Percentiles rank a stretch among this genome's conserved stretches.
Conservation (phyloP, 2,113 vertebrate genomes). For the Trochalopteron elliotii region DNA sequence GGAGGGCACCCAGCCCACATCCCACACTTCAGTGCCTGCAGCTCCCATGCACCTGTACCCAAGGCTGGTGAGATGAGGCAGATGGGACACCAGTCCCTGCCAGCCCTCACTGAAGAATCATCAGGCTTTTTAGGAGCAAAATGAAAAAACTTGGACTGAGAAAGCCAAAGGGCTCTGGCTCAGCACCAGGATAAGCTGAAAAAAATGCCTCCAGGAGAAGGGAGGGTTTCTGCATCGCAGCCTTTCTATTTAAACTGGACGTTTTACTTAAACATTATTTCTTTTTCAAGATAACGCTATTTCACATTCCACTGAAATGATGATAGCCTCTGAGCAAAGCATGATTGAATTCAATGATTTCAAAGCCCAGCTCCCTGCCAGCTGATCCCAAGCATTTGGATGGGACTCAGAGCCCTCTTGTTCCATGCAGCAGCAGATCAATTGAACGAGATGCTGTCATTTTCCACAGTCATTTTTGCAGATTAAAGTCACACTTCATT, state of each 20-base stretch:
- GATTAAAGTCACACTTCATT: not conserved
- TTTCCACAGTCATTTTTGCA: not conserved
- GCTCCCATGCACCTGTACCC: not conserved
- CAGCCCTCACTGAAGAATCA: not conserved
- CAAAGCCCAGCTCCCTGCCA: not conserved
- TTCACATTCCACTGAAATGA: conserved; percentile 14
- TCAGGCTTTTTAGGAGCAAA: not conserved
- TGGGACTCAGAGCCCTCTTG: not conserved
- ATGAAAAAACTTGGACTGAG: not conserved
- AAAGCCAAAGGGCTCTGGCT: not conserved
- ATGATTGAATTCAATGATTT: not conserved
- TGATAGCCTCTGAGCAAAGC: not conserved
- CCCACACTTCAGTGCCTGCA: not conserved
- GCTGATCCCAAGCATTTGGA: not conserved
- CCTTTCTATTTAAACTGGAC: not conserved
- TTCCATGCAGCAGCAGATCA: not conserved
- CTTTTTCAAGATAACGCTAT: not conserved
- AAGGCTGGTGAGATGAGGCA: not conserved
- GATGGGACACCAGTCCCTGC: not conserved
- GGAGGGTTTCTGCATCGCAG: not conserved
- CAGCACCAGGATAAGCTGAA: not conserved
- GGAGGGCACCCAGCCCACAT: not conserved
- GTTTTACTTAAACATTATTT: not conserved
- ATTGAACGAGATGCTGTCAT: not conserved
- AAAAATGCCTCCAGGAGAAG: not conserved